A percentile compares a stretch with the other conserved stretches of the same genome.
Evolutionary conservation across 2,113 vertebrate genomes (phyloP).

Genomic region (Leucosticte australis): DNA sequence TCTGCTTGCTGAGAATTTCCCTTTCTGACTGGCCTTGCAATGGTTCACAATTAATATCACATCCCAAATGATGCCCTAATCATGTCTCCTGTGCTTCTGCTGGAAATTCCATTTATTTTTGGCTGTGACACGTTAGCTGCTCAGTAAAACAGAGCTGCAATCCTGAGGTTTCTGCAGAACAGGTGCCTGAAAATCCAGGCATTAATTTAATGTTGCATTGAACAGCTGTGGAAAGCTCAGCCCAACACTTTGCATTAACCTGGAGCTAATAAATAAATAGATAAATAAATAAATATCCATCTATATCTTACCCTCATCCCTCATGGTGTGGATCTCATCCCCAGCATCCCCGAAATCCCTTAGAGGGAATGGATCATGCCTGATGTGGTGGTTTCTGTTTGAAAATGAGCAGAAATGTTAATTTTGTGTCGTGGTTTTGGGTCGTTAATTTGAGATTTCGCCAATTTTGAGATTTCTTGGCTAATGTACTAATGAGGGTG

Average conservation of each 20-base stretch:
- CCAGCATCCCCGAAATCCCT: background rate
- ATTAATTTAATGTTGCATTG: fast-evolving
- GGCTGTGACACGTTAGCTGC: background rate
- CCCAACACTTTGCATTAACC: background rate
- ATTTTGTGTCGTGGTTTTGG: background rate
- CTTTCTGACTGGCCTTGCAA: background rate
- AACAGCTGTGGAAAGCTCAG: background rate
- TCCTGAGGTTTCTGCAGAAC: background rate
- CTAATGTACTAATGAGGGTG: background rate
- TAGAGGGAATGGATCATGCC: background rate
- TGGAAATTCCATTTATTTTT: background rate
- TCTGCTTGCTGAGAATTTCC: background rate
- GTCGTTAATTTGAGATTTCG: background rate
- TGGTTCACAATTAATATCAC: background rate
- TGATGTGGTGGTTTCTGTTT: background rate
- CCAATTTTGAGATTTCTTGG: background rate
- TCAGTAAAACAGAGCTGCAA: background rate
- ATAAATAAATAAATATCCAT: background rate
- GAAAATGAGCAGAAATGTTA: background rate
- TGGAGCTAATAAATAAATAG: background rate
- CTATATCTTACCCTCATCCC: too few species aligned
- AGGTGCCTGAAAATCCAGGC: background rate
- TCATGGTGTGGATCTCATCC: background rate
- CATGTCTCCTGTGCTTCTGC: background rate
- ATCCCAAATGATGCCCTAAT: background rate